Base-by-base conservation (phyloP, 2,888 invertebrate genomes). In the Leptinotarsa peninsularis region DNA sequence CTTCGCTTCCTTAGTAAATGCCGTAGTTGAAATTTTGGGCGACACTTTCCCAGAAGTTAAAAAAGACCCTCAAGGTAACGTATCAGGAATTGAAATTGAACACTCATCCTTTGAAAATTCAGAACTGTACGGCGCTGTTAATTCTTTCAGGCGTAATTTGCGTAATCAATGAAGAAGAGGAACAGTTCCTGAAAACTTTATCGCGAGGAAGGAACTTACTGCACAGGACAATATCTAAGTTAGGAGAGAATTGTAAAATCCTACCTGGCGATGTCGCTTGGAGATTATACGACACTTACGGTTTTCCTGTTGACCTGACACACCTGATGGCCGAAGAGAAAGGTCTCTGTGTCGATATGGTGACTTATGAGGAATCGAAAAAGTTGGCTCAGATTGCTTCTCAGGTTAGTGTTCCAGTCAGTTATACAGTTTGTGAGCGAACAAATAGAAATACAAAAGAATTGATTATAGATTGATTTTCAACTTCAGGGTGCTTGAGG, bases 251-350 rank as follows among this genome's bases (percentile, higher is more conserved):
- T 43, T 60, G 49, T 10, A 94, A 93, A 85, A 90, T 92, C 67
- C 90, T 99, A 79, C 98, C 98, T 54, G 98, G 99, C 72, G 97
- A 99, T 88, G 93, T 99, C 68, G 98, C 99, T 1, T 99, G 99
- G 99, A 92, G 98, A 33, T 90, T 99, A 73, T 99, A 99, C 88
- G 99, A 99, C 86, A 99, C 99, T 0, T 99, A 99, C 87, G 99
- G 99, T 21, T 99, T 99, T 87, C 99, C 99, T 0, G 93, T 99
- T 72, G 99, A 99, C 91, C 91, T 99, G 79, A 99, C 99, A 0
- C 94, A 95, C 84, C 90, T 99, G 50, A 99, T 99, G 98, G 95
- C 95, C 68, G 99, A 99, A 90, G 99, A 99, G 89, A 96, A 95
- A 85, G 95, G 95, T 1, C 90, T 99, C 5, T 88, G 89, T 72